These are phyloP conservation scores for Phrynocephalus vlangalii DNA, from an alignment of 2,797 vertebrate species.

Conservation along the genomic window DNA sequence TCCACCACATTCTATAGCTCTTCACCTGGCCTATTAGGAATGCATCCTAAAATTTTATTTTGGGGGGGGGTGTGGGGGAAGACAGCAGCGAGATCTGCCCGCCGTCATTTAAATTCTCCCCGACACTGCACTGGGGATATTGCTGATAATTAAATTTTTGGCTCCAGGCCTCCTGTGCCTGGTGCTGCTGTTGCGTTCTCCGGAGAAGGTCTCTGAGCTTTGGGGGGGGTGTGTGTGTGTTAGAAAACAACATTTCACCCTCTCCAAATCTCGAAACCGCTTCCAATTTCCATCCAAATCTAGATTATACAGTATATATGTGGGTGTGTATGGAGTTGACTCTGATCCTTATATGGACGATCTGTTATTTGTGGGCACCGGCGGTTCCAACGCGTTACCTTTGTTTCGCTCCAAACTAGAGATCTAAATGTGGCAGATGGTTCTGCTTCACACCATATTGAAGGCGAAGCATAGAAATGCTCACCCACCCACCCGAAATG, in stretches of 20 bases:
- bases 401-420: not conserved
- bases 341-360: not conserved
- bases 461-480: not conserved
- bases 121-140: not conserved
- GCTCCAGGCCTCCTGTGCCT: not conserved
- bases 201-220: not conserved
- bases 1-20: too few relatives aligned
- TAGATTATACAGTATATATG: not conserved
- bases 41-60: too few relatives aligned
- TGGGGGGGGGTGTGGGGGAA: too few relatives aligned
- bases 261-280: not conserved
- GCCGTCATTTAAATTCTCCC: not conserved
- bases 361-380: not conserved
- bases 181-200: not conserved
- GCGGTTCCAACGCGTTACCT: not conserved
- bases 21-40: too few relatives aligned
- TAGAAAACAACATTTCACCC: not conserved
- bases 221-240: not conserved
- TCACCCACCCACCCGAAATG: not conserved
- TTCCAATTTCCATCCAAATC: not conserved
- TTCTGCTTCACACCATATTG: conserved; percentile 2
- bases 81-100: not conserved
- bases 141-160: not conserved
- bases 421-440: conserved; percentile 6
- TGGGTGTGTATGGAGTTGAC: not conserved